Conservation (phyloP, 2,113 vertebrate genomes). For the Conger conger region DNA sequence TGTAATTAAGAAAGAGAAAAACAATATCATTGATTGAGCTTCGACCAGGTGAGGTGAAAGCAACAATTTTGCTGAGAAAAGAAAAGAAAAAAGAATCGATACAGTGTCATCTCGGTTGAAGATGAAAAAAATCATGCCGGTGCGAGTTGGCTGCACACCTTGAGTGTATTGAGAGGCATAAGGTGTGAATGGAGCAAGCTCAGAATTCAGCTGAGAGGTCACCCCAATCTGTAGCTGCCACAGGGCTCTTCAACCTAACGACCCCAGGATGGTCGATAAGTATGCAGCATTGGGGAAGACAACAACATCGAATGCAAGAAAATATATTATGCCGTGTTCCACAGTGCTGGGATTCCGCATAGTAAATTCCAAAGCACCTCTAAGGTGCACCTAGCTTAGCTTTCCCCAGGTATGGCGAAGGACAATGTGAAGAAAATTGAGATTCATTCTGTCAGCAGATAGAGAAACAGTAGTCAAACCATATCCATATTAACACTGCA, state of each 20-base stretch:
- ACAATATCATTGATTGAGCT: conserved; percentile 69
- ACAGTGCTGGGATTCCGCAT: background rate
- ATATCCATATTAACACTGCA: conserved; percentile 39
- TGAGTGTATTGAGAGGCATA: conserved; percentile 55
- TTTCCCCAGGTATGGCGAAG: background rate
- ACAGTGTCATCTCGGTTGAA: conserved; percentile 67
- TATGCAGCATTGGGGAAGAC: conserved; percentile 58
- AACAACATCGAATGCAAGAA: conserved; percentile 8
- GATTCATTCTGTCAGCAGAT: background rate
- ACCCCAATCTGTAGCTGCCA: conserved; percentile 50
- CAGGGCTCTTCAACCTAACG: conserved; percentile 57
- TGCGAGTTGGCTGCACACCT: conserved; percentile 64
- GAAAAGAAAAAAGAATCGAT: conserved; percentile 69
- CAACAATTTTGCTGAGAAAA: conserved; percentile 57
- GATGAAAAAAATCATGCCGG: conserved; percentile 60
- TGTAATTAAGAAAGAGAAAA: conserved; percentile 72
- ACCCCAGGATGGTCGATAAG: conserved; percentile 64
- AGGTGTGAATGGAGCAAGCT: conserved; percentile 61
- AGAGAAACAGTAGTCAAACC: background rate
- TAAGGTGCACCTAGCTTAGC: background rate
- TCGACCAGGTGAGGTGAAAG: conserved; percentile 64
- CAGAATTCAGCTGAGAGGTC: conserved; percentile 58
- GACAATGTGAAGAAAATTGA: background rate
- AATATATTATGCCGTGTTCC: background rate
- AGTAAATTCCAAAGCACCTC: background rate